Conservation (phyloP, 1,140 invertebrate species). For the Caenorhabditis briggsae region DNA sequence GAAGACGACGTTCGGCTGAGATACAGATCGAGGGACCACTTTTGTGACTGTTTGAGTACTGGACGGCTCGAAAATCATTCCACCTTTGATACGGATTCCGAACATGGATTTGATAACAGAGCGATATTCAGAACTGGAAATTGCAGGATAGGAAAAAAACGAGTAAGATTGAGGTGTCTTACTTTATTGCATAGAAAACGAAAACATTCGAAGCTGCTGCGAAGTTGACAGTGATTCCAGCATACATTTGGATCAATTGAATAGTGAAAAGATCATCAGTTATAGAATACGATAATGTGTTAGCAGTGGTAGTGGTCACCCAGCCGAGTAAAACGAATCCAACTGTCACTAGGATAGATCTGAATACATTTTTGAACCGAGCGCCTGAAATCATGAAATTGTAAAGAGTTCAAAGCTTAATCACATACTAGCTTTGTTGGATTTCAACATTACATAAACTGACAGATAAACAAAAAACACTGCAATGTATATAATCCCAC, state of each 20-base stretch:
- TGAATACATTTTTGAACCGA: conserved; percentile 24
- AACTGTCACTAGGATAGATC: neutral
- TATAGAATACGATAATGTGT: neutral
- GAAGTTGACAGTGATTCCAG: conserved; percentile 2
- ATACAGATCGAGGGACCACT: conserved; percentile 3
- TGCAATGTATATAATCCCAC: neutral
- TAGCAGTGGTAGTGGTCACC: conserved; percentile 18
- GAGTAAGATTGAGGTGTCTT: neutral
- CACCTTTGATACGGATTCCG: conserved; percentile 4
- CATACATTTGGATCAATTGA: conserved; percentile 26
- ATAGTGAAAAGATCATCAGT: neutral
- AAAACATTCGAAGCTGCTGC: conserved; percentile 12
- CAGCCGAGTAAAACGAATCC: neutral
- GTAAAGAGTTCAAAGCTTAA: neutral
- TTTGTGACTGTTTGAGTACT: conserved; percentile 33
- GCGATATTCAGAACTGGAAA: conserved; percentile 25
- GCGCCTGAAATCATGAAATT: neutral
- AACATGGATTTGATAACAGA: conserved; percentile 3
- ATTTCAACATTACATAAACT: conserved; percentile 5
- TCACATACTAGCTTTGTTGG: conserved; percentile 12
- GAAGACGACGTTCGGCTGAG: neutral
- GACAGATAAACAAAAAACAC: neutral
- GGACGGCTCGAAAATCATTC: conserved; percentile 35
- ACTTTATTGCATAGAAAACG: conserved; percentile 19
- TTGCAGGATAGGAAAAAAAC: neutral